Evolutionary conservation across 30 jellyfish, hydroid and myxozoan species (phyloP).

Genomic region (Cassiopea andromeda): DNA sequence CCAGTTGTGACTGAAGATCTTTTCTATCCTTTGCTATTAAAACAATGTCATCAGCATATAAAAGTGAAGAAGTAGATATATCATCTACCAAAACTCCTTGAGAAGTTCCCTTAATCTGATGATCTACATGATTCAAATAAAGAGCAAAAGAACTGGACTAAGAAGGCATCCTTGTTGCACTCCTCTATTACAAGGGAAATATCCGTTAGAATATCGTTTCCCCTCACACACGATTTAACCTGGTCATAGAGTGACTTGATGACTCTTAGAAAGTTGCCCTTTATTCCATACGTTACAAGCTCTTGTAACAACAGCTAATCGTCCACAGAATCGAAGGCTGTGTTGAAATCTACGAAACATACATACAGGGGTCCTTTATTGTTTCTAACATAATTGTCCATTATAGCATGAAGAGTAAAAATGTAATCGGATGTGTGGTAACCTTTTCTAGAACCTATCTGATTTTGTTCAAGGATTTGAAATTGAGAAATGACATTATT

Average conservation of each 20-base stretch:
- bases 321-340: conserved; percentile 50
- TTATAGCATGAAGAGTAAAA: conserved; percentile 29
- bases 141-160: conserved; percentile 55
- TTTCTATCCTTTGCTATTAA: conserved; percentile 28
- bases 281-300: conserved; percentile 42
- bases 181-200: conserved; percentile 45
- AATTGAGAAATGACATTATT: conserved; percentile 10
- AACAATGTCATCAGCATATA: conserved; percentile 42
- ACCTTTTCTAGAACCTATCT: conserved; percentile 48
- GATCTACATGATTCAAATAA: conserved; percentile 45
- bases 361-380: conserved; percentile 41
- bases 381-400: conserved; percentile 31
- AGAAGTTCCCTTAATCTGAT: conserved; percentile 13
- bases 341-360: conserved; percentile 31
- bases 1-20: conserved; percentile 48
- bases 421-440: conserved; percentile 46
- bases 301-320: conserved; percentile 31
- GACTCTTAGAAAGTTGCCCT: conserved; percentile 39
- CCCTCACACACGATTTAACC: conserved; percentile 48
- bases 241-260: conserved; percentile 42
- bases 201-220: conserved; percentile 39
- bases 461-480: conserved; percentile 42
- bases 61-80: background rate
- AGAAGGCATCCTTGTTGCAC: conserved; percentile 60
- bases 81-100: conserved; percentile 33